Conservation (phyloP, 2,113 vertebrate species). For the Petrocephalus zakoni region DNA sequence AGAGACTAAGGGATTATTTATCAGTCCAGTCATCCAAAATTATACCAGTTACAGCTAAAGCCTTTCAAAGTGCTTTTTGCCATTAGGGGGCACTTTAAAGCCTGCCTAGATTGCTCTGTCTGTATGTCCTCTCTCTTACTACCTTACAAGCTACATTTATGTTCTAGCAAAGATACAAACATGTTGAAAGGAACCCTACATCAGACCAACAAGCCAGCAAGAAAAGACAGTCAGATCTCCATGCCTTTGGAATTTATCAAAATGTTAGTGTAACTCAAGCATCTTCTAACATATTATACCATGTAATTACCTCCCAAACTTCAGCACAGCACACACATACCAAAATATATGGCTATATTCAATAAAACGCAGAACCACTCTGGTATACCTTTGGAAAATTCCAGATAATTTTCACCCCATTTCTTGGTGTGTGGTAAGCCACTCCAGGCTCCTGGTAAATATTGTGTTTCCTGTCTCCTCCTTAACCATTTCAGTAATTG, state of each 20-base stretch:
- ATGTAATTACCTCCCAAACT: not conserved
- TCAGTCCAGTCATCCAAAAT: not conserved
- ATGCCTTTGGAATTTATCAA: not conserved
- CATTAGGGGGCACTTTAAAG: not conserved
- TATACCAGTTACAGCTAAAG: not conserved
- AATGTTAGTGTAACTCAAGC: not conserved
- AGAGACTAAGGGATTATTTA: not conserved
- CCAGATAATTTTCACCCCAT: conserved; percentile 1
- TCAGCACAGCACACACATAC: not conserved
- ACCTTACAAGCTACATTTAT: not conserved
- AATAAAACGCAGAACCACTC: not conserved
- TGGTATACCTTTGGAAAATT: not conserved
- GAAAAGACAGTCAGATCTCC: not conserved
- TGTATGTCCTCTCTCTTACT: not conserved
- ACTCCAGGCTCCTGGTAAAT: conserved; percentile 63
- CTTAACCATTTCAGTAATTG: conserved; percentile 71
- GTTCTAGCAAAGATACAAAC: not conserved
- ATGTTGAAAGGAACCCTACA: not conserved
- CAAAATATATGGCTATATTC: not conserved
- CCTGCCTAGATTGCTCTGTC: not conserved
- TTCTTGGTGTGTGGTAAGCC: conserved; percentile 51
- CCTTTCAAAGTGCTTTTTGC: not conserved
- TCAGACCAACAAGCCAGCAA: not conserved
- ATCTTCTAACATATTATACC: not conserved
- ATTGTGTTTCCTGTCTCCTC: conserved; percentile 68